These are phyloP conservation scores for Rattus rattus DNA, from an alignment of 2,113 vertebrate genomes.

Conservation along the genomic window DNA sequence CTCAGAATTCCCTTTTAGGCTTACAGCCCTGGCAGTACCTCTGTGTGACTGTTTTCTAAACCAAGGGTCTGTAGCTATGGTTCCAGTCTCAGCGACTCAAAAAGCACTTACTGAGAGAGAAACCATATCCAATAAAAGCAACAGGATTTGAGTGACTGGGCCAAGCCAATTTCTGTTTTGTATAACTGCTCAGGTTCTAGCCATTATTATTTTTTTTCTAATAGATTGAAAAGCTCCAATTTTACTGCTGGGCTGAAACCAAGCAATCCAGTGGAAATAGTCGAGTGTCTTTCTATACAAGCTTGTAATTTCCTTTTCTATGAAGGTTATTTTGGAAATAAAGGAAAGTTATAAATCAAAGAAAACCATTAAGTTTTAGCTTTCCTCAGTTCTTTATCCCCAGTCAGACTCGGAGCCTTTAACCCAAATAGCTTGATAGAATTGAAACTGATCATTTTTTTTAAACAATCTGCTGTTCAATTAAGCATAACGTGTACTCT, in stretches of 20 bases:
- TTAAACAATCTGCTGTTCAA: background rate
- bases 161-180: conserved; percentile 74
- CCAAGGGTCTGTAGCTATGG: background rate
- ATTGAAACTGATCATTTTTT: conserved; percentile 7
- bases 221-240: conserved; percentile 67
- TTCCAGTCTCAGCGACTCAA: conserved; percentile 34
- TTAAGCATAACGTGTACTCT: background rate
- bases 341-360: conserved; percentile 63
- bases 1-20: conserved; percentile 16
- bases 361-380: conserved; percentile 34
- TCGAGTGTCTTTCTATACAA: conserved; percentile 62
- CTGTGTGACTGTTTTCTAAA: conserved; percentile 48
- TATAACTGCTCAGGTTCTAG: conserved; percentile 65
- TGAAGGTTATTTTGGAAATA: conserved; percentile 69
- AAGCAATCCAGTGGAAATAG: conserved; percentile 71
- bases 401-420: background rate
- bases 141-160: conserved; percentile 47
- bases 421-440: conserved; percentile 11
- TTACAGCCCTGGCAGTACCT: conserved; percentile 37
- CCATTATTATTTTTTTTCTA: conserved; percentile 47
- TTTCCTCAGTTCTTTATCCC: background rate
- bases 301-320: conserved; percentile 70
- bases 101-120: conserved; percentile 62
- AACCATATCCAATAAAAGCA: conserved; percentile 78
- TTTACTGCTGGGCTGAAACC: conserved; percentile 64